These are phyloP conservation scores for Thyatira batis DNA, from an alignment of 2,888 invertebrate genomes.

Conservation along the genomic window DNA sequence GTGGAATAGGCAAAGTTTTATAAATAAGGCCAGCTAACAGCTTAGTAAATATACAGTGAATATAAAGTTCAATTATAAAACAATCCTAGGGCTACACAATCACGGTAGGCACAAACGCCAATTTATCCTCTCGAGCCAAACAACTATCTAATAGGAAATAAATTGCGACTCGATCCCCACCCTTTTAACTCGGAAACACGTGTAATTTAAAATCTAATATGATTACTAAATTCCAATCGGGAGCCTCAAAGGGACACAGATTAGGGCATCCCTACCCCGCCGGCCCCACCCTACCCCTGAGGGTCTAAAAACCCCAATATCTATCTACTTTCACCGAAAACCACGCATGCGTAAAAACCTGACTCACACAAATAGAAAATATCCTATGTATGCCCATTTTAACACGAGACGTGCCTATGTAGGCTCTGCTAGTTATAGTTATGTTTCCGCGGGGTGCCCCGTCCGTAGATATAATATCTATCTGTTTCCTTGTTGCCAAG, in stretches of 20 bases:
- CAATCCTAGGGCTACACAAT: neutral
- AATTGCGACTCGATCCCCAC: conserved; percentile 57
- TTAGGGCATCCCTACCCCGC: conserved; percentile 63
- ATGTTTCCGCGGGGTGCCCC: conserved; percentile 12
- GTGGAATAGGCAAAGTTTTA: neutral
- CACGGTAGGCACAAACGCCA: neutral
- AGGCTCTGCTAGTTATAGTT: neutral
- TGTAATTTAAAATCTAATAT: conserved; percentile 82
- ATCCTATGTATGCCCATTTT: conserved; percentile 64
- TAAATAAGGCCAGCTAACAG: neutral
- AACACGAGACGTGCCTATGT: conserved; percentile 36
- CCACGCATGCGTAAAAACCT: conserved; percentile 80
- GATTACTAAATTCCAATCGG: conserved; percentile 82
- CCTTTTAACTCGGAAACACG: conserved; percentile 72
- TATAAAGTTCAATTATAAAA: neutral
- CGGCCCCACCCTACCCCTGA: conserved; percentile 45
- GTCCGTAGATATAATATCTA: conserved; percentile 67
- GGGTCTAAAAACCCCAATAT: conserved; percentile 78
- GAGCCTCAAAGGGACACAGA: conserved; percentile 78
- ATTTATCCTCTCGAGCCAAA: conserved; percentile 22
- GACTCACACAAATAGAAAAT: conserved; percentile 56
- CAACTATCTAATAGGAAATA: conserved; percentile 73
- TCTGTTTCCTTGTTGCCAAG: conserved; percentile 72
- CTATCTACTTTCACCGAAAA: conserved; percentile 74
- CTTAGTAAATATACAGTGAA: neutral